A percentile compares a stretch with the other conserved stretches of the same genome.
Conservation (phyloP, 2,888 invertebrate genomes). For the Choristoneura rosaceana region DNA sequence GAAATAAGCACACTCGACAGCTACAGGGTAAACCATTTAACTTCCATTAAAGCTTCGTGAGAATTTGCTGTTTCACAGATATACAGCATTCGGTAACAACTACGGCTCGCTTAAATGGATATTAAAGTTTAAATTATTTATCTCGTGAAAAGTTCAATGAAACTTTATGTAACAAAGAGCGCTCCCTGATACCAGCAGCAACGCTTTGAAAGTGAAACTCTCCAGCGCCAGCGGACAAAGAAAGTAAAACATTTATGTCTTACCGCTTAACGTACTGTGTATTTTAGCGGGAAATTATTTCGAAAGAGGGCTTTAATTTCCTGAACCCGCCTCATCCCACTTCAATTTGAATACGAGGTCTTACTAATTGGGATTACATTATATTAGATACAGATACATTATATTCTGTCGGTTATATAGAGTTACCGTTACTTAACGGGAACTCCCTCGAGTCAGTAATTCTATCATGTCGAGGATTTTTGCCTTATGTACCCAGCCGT, state of each 20-base stretch:
- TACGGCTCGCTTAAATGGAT: constrained; percentile 70
- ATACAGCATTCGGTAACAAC: constrained; percentile 61
- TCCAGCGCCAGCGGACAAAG: constrained; percentile 56
- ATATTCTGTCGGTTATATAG: constrained; percentile 4
- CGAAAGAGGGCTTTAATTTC: constrained; percentile 59
- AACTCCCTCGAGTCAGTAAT: constrained; percentile 9
- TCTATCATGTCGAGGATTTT: constrained; percentile 21
- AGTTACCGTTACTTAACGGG: constrained; percentile 12
- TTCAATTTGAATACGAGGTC: constrained; percentile 40
- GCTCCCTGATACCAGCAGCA: constrained; percentile 55
- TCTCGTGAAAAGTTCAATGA: constrained; percentile 68
- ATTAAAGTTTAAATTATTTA: constrained; percentile 81
- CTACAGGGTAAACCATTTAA: constrained; percentile 52
- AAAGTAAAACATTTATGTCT: constrained; percentile 60
- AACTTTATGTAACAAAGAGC: constrained; percentile 73
- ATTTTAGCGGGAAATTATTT: constrained; percentile 64
- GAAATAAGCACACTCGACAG: constrained; percentile 19
- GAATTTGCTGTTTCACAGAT: constrained; percentile 65
- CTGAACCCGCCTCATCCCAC: constrained; percentile 52
- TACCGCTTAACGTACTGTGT: constrained; percentile 57
- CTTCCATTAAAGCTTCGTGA: constrained; percentile 62
- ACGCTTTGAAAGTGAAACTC: constrained; percentile 65
- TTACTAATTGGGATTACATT: constrained; percentile 7
- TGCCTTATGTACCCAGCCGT: constrained; percentile 4
- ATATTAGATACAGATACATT: constrained; percentile 10